Percentiles rank a stretch among this genome's conserved stretches.
Conservation (phyloP, 2,888 invertebrate genomes). For the Chironomus riparius region DNA sequence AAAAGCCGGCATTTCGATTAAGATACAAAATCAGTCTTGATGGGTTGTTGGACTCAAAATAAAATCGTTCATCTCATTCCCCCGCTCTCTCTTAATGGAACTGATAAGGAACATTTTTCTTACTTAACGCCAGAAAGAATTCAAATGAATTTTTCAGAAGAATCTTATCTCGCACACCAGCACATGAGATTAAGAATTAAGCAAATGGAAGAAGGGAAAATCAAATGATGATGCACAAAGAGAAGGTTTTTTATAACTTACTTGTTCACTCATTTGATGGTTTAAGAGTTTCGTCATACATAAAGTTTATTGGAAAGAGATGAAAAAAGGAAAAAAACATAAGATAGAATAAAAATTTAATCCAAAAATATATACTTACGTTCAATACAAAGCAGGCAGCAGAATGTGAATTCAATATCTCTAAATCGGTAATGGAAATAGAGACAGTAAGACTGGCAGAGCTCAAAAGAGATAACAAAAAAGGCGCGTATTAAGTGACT, state of each 20-base stretch:
- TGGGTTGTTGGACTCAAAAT: constrained; percentile 7
- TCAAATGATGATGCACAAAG: background rate
- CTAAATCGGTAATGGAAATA: constrained; percentile 44
- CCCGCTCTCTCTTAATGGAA: background rate
- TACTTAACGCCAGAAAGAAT: constrained; percentile 3
- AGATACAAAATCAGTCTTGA: constrained; percentile 24
- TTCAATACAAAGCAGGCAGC: background rate
- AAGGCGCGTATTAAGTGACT: constrained; percentile 1
- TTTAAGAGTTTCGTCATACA: background rate
- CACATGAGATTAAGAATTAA: constrained; percentile 6
- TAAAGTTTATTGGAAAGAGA: background rate
- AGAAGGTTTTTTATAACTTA: background rate
- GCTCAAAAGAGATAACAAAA: background rate
- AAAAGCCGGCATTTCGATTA: constrained; percentile 16
- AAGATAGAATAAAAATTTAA: background rate
- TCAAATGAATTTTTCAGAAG: background rate
- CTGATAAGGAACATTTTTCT: background rate
- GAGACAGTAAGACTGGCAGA: constrained; percentile 44
- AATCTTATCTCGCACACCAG: constrained; percentile 7
- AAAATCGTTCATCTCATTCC: background rate
- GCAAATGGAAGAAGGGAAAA: background rate
- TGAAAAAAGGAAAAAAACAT: background rate
- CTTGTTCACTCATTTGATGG: background rate
- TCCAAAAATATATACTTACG: background rate
- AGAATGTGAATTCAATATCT: constrained; percentile 33